A percentile compares a stretch with the other conserved stretches of the same genome.
phyloP scores from a whole-genome alignment of 2,113 vertebrate species.

The Phasianus colchicus region DNA sequence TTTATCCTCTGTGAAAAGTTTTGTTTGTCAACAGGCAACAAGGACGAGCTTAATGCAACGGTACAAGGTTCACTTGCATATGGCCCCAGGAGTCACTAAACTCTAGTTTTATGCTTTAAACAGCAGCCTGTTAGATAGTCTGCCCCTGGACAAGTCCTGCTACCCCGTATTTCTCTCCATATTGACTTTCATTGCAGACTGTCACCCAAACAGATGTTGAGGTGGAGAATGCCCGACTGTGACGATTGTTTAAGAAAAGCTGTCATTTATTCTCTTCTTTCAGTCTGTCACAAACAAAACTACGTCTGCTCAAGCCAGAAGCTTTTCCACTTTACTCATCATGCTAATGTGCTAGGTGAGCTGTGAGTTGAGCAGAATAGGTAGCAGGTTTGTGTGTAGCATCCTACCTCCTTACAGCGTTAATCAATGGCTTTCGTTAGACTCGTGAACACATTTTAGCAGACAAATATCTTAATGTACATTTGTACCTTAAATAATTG shows the following conservation, averaged over 20 bases:
- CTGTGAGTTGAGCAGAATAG: neutral
- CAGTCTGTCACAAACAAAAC: neutral
- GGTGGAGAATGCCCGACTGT: neutral
- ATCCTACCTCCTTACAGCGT: neutral
- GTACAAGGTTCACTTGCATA: fast-evolving
- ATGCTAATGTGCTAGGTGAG: neutral
- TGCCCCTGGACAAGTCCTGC: neutral
- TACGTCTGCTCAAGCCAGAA: neutral
- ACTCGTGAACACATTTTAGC: neutral
- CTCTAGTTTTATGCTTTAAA: neutral
- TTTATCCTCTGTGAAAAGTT: neutral
- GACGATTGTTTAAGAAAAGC: neutral
- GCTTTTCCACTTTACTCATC: neutral
- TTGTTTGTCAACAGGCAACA: neutral
- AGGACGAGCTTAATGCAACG: neutral
- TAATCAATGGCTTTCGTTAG: fast-evolving
- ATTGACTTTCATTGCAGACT: neutral
- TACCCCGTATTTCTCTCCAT: neutral
- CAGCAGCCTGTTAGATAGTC: neutral
- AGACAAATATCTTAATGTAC: neutral
- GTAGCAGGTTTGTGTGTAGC: neutral
- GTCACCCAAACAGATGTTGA: neutral
- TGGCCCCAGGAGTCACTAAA: neutral
- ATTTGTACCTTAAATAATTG: neutral
- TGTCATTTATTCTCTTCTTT: neutral